Conservation (phyloP, 2,797 vertebrate genomes). For the Pogonophryne albipinna region DNA sequence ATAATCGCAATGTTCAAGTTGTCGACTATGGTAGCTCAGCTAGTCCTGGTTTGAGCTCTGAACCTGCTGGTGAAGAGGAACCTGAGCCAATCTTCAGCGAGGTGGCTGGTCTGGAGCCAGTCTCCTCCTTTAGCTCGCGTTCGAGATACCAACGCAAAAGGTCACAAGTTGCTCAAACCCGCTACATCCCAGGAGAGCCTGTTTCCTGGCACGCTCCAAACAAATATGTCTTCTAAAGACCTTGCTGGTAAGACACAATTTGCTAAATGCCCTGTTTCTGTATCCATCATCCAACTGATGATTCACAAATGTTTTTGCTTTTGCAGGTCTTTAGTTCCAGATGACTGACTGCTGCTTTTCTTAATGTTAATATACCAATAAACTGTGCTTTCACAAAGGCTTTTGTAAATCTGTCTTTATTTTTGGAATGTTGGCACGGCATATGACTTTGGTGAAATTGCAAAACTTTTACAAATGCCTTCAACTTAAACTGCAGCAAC, state of each 20-base stretch:
- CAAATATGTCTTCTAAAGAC: background rate
- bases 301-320: background rate
- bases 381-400: too few species aligned
- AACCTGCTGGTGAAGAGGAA: background rate
- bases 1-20: background rate
- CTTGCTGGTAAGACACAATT: background rate
- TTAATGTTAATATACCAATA: too few species aligned
- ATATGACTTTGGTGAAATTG: too few species aligned
- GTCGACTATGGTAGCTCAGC: background rate
- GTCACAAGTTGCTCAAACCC: constrained; percentile 1
- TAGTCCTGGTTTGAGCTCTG: background rate
- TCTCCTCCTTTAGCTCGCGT: constrained; percentile 33
- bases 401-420: too few species aligned
- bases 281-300: background rate
- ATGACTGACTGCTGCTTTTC: too few species aligned
- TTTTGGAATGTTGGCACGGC: too few species aligned
- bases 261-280: background rate
- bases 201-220: background rate
- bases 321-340: background rate
- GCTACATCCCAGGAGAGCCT: constrained; percentile 35
- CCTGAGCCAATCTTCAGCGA: constrained; percentile 41
- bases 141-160: constrained; percentile 45
- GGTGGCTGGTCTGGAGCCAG: constrained; percentile 39
- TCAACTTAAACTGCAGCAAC: too few species aligned
- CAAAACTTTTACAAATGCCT: too few species aligned